Evolutionary conservation across 2,797 vertebrate genomes (phyloP).

Genomic region (Centroberyx gerrardi): DNA sequence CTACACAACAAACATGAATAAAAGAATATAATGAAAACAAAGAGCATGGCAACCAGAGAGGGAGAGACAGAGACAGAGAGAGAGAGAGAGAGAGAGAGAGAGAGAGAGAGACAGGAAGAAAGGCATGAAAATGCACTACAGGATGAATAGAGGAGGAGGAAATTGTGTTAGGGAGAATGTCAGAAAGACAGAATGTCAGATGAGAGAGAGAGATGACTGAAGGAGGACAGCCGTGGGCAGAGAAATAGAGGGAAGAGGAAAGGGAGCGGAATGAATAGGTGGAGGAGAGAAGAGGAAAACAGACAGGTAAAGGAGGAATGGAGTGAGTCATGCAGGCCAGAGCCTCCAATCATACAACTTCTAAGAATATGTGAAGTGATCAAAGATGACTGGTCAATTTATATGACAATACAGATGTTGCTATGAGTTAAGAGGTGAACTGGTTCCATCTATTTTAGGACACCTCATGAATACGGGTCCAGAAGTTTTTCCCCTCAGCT

Average conservation of each 20-base stretch:
- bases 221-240: constrained; percentile 8
- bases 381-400: constrained; percentile 5
- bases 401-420: constrained; percentile 3
- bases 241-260: background rate
- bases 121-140: background rate
- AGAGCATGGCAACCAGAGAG: background rate
- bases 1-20: background rate
- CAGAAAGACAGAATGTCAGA: background rate
- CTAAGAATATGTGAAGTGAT: constrained; percentile 15
- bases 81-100: background rate
- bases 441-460: constrained; percentile 11
- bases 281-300: background rate
- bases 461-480: background rate
- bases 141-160: constrained; percentile 7
- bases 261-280: constrained; percentile 4
- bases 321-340: constrained; percentile 30
- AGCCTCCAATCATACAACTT: background rate
- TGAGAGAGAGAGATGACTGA: constrained; percentile 15
- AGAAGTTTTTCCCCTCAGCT: constrained; percentile 4
- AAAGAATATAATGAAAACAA: constrained; percentile 1
- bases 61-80: background rate
- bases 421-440: constrained; percentile 5
- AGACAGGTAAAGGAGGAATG: background rate
- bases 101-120: background rate
- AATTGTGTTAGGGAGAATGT: constrained; percentile 9